Evolutionary conservation across 2,888 invertebrate genomes (phyloP), one percentile per base, ranked within the genome.

Genomic region (Choristoneura rosaceana): DNA sequence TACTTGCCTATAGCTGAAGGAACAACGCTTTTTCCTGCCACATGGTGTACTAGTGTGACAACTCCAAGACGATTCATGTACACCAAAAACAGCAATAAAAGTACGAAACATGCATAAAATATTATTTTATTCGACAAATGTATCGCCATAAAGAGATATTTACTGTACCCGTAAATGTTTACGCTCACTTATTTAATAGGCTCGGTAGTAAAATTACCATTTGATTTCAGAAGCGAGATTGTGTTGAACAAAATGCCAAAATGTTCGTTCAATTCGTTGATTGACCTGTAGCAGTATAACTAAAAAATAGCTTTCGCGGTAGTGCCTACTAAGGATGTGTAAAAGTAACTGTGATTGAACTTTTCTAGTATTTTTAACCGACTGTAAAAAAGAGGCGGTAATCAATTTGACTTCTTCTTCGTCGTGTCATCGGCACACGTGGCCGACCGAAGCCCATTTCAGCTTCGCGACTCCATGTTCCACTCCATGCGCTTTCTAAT

Each of bases 151-250:
- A 70, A 58, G 43, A 70, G 45, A 70, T 34, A 34, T 63, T 63
- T 60, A 68, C 60, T 61, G 60, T 41, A 15, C 17, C 60, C 45
- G n/a, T 63, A 63, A 58, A 63, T 63, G 43, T 70, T 63, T 58
- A 58, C 8, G 55, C 45, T 38, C 52, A 62, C 52, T 47, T 58
- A 58, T 55, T 70, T 63, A 63, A 70, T 50, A 64, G 47, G 47
- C 64, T 50, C n/a, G 34, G 64, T 38, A 34, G 45, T 64, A 64
- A 64, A 64, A 64, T 47, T 64, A 50, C 33, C 47, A 34, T 50
- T 33, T 64, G 33, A 50, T 64, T 64, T 10, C 14, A 47, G 33
- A 64, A 50, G 45, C 50, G 45, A 7, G 34, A 64, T 47, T 50
- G 34, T 50, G n/a, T 9, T n/a, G n/a, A 4, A 33, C 43, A 14